These are phyloP conservation scores for Encarsia formosa DNA, from an alignment of 2,888 invertebrate genomes.

Conservation along the genomic window DNA sequence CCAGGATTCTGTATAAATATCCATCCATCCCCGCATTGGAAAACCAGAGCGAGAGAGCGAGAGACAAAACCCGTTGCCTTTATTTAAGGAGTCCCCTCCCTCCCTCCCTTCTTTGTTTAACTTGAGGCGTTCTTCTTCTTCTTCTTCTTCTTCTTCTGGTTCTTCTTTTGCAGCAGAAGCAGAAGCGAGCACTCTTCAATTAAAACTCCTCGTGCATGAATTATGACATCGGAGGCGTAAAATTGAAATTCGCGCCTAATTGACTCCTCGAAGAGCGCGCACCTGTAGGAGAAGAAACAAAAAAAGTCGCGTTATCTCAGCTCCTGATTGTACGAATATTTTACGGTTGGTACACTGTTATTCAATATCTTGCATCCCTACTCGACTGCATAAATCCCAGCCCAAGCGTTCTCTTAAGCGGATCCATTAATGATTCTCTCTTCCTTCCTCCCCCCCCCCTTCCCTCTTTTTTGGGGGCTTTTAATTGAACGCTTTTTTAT, in stretches of 20 bases:
- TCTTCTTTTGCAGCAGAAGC: neutral
- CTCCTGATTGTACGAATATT: slow-evolving; percentile 27
- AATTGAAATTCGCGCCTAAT: slow-evolving; percentile 30
- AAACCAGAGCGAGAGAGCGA: slow-evolving; percentile 21
- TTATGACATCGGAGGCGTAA: slow-evolving; percentile 29
- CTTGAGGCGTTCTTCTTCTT: slow-evolving; percentile 24
- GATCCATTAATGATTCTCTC: neutral
- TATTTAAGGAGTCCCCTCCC: slow-evolving; percentile 24
- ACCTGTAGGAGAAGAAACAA: neutral
- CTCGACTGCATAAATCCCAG: slow-evolving; percentile 17
- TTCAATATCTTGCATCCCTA: slow-evolving; percentile 23
- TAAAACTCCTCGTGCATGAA: slow-evolving; percentile 30
- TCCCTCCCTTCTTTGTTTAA: slow-evolving; percentile 26
- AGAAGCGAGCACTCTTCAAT: slow-evolving; percentile 25
- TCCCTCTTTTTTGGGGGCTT: neutral
- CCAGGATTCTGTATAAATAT: slow-evolving; percentile 30
- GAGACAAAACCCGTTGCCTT: slow-evolving; percentile 18
- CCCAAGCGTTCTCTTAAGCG: neutral
- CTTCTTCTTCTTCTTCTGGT: neutral
- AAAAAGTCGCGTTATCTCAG: slow-evolving; percentile 11
- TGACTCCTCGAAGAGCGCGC: slow-evolving; percentile 21
- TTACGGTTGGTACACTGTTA: slow-evolving; percentile 23
- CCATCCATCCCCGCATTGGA: slow-evolving; percentile 23
- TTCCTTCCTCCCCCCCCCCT: neutral
- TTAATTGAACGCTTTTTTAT: too few species aligned